Base-by-base conservation (phyloP, 1,140 invertebrate species). In the Drosophila punjabiensis region DNA sequence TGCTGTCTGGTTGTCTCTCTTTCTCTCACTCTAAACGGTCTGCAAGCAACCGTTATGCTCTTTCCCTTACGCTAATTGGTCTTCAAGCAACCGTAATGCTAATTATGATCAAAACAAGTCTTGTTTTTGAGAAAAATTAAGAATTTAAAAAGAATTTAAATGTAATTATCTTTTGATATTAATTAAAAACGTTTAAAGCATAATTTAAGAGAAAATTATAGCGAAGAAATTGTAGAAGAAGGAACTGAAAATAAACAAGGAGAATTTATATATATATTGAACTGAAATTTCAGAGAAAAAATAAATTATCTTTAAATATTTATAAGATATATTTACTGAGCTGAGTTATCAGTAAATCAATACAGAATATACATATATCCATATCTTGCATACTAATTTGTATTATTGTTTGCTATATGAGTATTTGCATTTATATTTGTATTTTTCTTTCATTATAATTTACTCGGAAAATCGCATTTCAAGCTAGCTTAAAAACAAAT, bases 361-460 rank as follows among this genome's bases (percentile, higher is more conserved):
- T 45, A 53, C 14, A 0, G 6, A 13, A 45, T 53, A 53, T 28
- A 18, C 28, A 43, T 28, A 18, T 35, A 43, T 28, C 28, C 9
- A n/a, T 28, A 50, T 18, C 35, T 5, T 52, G 5, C 30, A 28
- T 20, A n/a, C 35, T 66, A 69, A 66, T 66, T 18, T 53, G 20
- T 66, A 28, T 66, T 55, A 20, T 67, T 53, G 6, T 67, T 30
- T 7, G 50, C 24, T 16, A 18, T 13, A 32, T 41, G 18, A 16
- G 9, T 41, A 64, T 55, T 30, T 39, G 35, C 50, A 65, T 64
- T 16, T 58, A 0, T 6, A 56, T 37, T 56, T 37, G 0, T 56
- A 14, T 56, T 24, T 11, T 24, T 37, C 18, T 37, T 56, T 37
- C 14, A 37, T 56, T 56, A 56, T 56, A 56, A 37, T 6, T 16